Base-by-base conservation (phyloP, 2,797 vertebrate species). In the Pogonophryne albipinna region DNA sequence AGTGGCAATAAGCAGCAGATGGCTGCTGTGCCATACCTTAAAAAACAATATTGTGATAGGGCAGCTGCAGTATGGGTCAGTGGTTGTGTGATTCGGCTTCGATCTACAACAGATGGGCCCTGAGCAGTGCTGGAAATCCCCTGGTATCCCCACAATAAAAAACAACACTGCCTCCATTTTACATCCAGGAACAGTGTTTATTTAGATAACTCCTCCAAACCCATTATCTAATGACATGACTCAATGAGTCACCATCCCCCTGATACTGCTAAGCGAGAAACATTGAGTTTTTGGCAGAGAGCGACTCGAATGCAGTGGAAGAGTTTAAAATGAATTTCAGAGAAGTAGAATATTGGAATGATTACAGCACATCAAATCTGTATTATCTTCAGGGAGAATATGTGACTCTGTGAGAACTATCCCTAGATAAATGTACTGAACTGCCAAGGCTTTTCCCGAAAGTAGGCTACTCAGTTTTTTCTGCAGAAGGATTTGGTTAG, bases 51-150 rank as follows among this genome's bases (percentile, higher is more conserved):
- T 88, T 86, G 89, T 84, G 85, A 87, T 86, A 83, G 84, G 85
- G 82, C 86, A 88, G 91, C 90, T 89, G 91, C 67, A 78, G 84
- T 68, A 88, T 23, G 88, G 92, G 92, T 94, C 92, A 93, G 79
- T 81, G 87, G 63, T 79, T 88, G 85, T 85, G 86, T 74, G 73
- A 67, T 50, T 86, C 83, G 38, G 81, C 76, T 87, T 86, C 82
- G 73, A 91, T 93, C 86, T 82, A 85, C 82, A 91, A 88, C 92
- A 93, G 91, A 93, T 93, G 92, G 92, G 90, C 87, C 85, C 88
- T 80, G 86, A 87, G 87, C 83, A 78, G 76, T 8, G 20, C 69
- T 89, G 88, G 84, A 90, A 91, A 86, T 90, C 90, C 91, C 91
- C 86, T 85, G 87, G 89, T 86, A 87, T 82, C 49, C 84, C 75